phyloP scores from a whole-genome alignment of 2,888 invertebrate genomes.

The Prosapia bicincta region DNA sequence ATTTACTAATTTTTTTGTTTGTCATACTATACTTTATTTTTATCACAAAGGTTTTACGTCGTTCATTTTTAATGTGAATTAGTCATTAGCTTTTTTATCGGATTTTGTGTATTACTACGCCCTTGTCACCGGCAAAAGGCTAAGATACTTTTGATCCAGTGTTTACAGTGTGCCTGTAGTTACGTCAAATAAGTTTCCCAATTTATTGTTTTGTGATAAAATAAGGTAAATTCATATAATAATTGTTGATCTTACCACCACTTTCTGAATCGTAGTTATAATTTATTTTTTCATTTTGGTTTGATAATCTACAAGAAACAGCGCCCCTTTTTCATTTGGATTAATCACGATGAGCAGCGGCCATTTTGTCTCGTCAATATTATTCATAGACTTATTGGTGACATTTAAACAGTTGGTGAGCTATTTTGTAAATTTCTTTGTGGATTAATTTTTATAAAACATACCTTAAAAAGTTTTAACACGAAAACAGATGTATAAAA shows the following conservation, averaged over 20 bases:
- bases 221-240: neutral
- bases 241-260: neutral
- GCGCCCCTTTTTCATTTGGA: conserved; percentile 1
- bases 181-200: conserved; percentile 34
- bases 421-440: neutral
- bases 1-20: too few relatives aligned
- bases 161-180: conserved; percentile 39
- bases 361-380: conserved; percentile 30
- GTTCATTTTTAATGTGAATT: neutral
- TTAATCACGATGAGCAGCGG: conserved; percentile 28
- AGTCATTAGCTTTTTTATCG: neutral
- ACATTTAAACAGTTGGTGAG: conserved; percentile 2
- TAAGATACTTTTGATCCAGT: conserved; percentile 35
- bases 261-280: neutral
- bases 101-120: conserved; percentile 33
- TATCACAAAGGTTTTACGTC: too few relatives aligned
- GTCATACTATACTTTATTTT: too few relatives aligned
- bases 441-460: neutral
- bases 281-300: neutral
- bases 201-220: neutral
- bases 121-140: conserved; percentile 36
- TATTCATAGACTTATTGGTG: conserved; percentile 18
- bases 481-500: neutral
- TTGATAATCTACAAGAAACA: neutral
- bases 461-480: neutral